Conservation (phyloP, 2,888 invertebrate species). For the Gisinianus flammeolus region DNA sequence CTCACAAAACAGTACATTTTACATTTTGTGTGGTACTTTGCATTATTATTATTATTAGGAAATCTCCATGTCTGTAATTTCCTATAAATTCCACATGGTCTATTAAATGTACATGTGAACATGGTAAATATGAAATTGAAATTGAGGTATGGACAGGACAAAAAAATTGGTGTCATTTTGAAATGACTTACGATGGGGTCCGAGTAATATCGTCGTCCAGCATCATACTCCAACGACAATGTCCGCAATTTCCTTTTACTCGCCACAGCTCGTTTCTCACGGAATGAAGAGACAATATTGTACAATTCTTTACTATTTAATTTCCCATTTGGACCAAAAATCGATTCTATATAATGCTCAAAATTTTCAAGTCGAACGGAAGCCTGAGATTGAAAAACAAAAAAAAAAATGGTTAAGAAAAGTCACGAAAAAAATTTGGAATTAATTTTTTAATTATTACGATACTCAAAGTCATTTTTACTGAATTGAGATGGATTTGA, state of each 20-base stretch:
- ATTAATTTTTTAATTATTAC: too few species aligned
- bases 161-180: neutral
- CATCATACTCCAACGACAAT: constrained; percentile 55
- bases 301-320: constrained; percentile 69
- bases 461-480: neutral
- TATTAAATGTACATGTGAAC: too few species aligned
- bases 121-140: neutral
- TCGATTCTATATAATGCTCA: constrained; percentile 80
- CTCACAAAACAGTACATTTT: too few species aligned
- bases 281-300: constrained; percentile 47
- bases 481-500: neutral
- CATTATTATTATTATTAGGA: too few species aligned
- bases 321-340: constrained; percentile 82
- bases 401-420: neutral
- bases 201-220: constrained; percentile 55
- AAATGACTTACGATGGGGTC: constrained; percentile 57
- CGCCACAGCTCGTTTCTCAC: constrained; percentile 54
- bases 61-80: too few species aligned
- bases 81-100: too few species aligned
- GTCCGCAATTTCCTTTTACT: constrained; percentile 56
- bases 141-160: too few species aligned
- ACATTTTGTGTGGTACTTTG: too few species aligned
- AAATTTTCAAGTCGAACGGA: constrained; percentile 85
- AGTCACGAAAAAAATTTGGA: neutral
- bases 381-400: constrained; percentile 65